Percentiles rank a stretch among this genome's conserved stretches.
Evolutionary conservation across 1,140 invertebrate genomes (phyloP).

Genomic region (Megalonaias nervosa): DNA sequence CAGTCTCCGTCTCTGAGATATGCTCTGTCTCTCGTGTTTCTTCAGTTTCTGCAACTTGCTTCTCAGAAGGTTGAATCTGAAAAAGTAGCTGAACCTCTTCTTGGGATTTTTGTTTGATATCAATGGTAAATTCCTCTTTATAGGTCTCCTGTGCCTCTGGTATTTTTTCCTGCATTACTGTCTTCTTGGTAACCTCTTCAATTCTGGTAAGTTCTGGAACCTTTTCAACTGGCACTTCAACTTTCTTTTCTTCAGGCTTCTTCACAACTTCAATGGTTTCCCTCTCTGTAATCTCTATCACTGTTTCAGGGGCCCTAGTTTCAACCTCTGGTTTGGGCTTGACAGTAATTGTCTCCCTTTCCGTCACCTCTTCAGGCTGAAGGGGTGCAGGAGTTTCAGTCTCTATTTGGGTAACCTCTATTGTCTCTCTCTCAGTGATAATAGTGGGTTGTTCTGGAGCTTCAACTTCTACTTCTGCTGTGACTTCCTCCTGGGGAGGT

Average conservation of each 20-base stretch:
- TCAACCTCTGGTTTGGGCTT: slow-evolving; percentile 37
- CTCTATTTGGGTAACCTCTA: slow-evolving; percentile 29
- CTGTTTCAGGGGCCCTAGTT: slow-evolving; percentile 45
- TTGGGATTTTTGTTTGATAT: slow-evolving; percentile 44
- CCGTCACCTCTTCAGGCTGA: slow-evolving; percentile 38
- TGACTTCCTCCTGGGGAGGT: slow-evolving; percentile 24
- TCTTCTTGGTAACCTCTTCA: slow-evolving; percentile 28
- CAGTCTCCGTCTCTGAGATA: slow-evolving; percentile 25
- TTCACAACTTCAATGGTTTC: slow-evolving; percentile 40
- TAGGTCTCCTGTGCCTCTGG: slow-evolving; percentile 47
- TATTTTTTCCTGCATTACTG: slow-evolving; percentile 35
- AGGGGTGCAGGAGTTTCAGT: slow-evolving; percentile 36
- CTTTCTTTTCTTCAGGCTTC: slow-evolving; percentile 45
- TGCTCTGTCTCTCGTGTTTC: slow-evolving; percentile 34
- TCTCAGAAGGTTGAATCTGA: slow-evolving; percentile 42
- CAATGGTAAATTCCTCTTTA: slow-evolving; percentile 57
- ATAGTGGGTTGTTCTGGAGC: slow-evolving; percentile 41
- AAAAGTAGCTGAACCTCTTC: slow-evolving; percentile 58
- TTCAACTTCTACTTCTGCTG: slow-evolving; percentile 27
- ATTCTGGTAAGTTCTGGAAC: slow-evolving; percentile 28
- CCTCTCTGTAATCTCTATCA: slow-evolving; percentile 39
- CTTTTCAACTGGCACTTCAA: slow-evolving; percentile 27
- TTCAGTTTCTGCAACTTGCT: slow-evolving; percentile 29
- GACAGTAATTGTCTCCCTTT: slow-evolving; percentile 34
- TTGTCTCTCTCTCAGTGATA: slow-evolving; percentile 32